Base-by-base conservation (phyloP, 1,140 invertebrate genomes). In the Drosophila rhopaloa region DNA sequence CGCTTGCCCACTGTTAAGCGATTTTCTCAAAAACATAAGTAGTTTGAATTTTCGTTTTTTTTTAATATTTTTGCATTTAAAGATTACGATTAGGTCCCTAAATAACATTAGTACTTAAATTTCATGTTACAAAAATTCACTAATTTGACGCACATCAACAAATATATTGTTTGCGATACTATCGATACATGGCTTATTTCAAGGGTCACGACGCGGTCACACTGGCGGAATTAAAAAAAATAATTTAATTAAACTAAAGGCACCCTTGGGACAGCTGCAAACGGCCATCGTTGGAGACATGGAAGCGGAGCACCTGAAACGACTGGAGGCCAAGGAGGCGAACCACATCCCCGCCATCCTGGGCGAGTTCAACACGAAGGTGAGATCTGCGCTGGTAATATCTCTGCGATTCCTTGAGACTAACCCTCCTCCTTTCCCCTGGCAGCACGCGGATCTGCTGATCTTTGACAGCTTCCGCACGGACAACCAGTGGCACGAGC, bases 401-500 rank as follows among this genome's bases (percentile, higher is more conserved):
- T 27, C 24, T 5, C 1, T 4, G 14, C 13, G 44, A 47, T 13
- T 27, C 24, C 4, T 24, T 24, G 24, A 24, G 24, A 24, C 8
- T 32, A 7, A 32, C 7, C 8, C 7, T 27, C 29, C 27, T n/a
- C 3, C 6, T 29, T 46, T 32, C 24, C 24, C 35, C 51, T 90
- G 91, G 11, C 56, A 95, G 94, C 89, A 93, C 78, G 92, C 91
- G 24, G 91, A 93, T 58, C 83, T 92, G 40, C 93, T 93, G 58
- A 91, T 82, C 35, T 94, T 95, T 67, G 85, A 93, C 32, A 93
- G 93, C 74, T 91, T 95, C 19, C 92, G 94, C 48, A 74, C 92
- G 56, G 81, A 93, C 46, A 92, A 93, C 68, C 90, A 93, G 51
- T 91, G 94, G 74, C 79, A 92, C 67, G 81, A 93, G 13, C 70